Evolutionary conservation across 2,797 vertebrate species (phyloP).

Genomic region (Gorsachius magnificus): DNA sequence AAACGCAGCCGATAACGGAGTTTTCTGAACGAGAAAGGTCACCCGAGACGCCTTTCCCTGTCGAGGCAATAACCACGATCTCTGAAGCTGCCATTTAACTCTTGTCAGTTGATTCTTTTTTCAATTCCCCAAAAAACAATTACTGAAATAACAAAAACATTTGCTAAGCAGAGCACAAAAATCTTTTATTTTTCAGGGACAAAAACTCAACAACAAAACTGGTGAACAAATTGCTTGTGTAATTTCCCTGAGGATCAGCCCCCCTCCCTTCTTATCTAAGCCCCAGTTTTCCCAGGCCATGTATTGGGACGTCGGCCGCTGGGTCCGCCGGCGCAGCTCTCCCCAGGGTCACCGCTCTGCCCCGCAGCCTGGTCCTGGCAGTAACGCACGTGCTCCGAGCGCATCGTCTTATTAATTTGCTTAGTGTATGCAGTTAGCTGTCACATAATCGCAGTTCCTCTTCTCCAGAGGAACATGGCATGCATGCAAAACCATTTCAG

Average conservation of each 20-base stretch:
- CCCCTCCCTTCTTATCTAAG: not conserved
- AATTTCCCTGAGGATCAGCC: constrained; percentile 59
- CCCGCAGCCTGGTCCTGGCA: fast-evolving
- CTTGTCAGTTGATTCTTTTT: not conserved
- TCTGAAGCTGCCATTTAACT: constrained; percentile 24
- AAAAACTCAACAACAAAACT: constrained; percentile 22
- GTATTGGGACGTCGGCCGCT: fast-evolving
- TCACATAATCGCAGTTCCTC: not conserved
- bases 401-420: not conserved
- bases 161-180: constrained; percentile 45
- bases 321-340: fast-evolving
- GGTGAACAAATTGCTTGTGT: constrained; percentile 44
- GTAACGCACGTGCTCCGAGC: fast-evolving
- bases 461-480: not conserved
- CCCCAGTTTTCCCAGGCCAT: not conserved
- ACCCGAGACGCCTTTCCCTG: not conserved
- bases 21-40: not conserved
- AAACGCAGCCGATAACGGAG: not conserved
- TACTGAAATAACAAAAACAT: constrained; percentile 33
- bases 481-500: not conserved
- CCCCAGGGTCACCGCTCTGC: not conserved
- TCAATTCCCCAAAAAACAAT: not conserved
- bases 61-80: not conserved
- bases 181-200: not conserved
- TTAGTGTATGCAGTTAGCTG: not conserved